Evolutionary conservation across 2,113 vertebrate species (phyloP), one percentile per base, ranked within the genome.

Genomic region (Nasalis larvatus): DNA sequence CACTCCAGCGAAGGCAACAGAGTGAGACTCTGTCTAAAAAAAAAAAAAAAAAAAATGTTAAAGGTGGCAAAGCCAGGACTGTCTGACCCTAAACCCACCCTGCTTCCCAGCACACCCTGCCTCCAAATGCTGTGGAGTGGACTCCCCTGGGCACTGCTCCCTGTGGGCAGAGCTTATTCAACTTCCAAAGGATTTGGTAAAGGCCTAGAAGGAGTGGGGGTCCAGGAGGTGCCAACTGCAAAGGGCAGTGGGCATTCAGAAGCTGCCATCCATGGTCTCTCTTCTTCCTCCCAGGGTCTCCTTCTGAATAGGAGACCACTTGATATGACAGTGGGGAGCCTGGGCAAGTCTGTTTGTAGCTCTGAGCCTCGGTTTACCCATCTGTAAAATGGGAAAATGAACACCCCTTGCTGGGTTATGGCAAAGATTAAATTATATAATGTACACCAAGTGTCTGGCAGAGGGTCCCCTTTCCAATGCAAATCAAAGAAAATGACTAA

Each of bases 381-480:
- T 23, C 78, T 89, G 71, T 54, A 71, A 85, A 87, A 63, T 80
- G 96, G 71, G 83, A 16, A 60, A 4, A 10, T 58, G 5, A 14
- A 49, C 32, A 18, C 56, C 40, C 18, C 37, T 21, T 49, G 37
- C 25, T 52, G 40, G 40, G 25, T 12, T 5, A 16, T 56, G 21
- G 73, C 0, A 9, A 54, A 37, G 80, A 20, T 25, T 11, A 10
- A 21, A 21, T 68, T 11, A 35, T 5, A 25, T 4, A 12, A 23
- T 0, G 20, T 14, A 4, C 1, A 3, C 32, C 5, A 11, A 32
- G 45, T 5, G 32, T 66, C 63, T 2, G 4, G 45, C 23, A 30
- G 54, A 32, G 66, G 40, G 69, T 18, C 17, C 54, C 63, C 25
- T 27, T 82, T n/a, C 52, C 52, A 54, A 54, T 20, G 52, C 52